Evolutionary conservation across 2,888 invertebrate species (phyloP), one percentile per base, ranked within the genome.

Genomic region (Amphipyra berbera): DNA sequence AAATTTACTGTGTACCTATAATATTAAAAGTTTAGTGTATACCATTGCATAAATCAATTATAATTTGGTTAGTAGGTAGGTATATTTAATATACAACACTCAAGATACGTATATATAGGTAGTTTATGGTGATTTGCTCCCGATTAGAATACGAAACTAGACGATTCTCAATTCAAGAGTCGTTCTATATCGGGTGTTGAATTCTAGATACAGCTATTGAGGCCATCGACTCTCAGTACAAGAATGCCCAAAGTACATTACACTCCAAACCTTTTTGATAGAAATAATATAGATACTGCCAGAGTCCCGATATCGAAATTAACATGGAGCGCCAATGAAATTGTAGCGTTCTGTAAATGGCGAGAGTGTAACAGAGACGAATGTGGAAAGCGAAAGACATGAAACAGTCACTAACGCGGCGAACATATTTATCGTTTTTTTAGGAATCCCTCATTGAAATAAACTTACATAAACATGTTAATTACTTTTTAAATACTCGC

Each of bases 361-460:
- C 53, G 72, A 71, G 59, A 72, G 57, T 57, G 65, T 74, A 67
- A 80, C 61, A 71, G 69, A 73, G 68, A 73, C 68, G 73, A 84
- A 78, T 78, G 75, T 80, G 63, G 79, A 76, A 82, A 81, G 80
- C 64, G 78, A 76, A 82, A 81, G 80, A 81, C 83, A 79, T 67
- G 73, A 68, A 79, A 76, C 69, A 80, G 68, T 71, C 70, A 77
- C 68, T 55, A 75, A 74, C 67, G 64, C 40, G 67, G 71, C 76
- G 76, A 81, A 82, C 74, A 76, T 72, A 83, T 85, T 81, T 76
- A 85, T 87, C 72, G 21, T 78, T 83, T 86, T 86, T 63, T 67
- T 45, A 64, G 59, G 54, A 59, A 57, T 61, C 61, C 61, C 5
- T 37, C 15, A 35, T 5, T n/a, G 30, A 40, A 59, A 45, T 40